Conservation (phyloP, 2,888 invertebrate genomes). For the Mantis religiosa region DNA sequence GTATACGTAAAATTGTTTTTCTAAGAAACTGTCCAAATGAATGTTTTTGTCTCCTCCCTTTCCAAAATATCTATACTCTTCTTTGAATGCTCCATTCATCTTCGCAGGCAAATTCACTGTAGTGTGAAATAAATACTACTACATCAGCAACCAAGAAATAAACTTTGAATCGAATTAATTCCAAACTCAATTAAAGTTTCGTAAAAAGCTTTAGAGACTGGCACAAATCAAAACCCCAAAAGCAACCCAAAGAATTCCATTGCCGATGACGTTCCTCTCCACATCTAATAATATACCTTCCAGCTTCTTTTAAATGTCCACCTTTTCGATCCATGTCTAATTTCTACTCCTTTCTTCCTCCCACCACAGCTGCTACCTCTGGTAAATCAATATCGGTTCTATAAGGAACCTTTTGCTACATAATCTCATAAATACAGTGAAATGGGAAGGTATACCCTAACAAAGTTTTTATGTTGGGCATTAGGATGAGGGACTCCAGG, state of each 20-base stretch:
- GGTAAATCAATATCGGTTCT: not conserved
- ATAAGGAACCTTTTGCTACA: not conserved
- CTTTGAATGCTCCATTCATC: too few species aligned
- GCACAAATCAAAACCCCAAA: not conserved
- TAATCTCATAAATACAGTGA: conserved; percentile 16
- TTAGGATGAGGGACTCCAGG: not conserved
- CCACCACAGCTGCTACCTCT: not conserved
- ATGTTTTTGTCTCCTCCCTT: too few species aligned
- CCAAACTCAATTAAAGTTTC: not conserved
- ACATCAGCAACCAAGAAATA: not conserved
- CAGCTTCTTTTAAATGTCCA: not conserved
- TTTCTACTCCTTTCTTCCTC: not conserved
- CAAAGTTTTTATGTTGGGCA: conserved; percentile 9
- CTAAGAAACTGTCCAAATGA: too few species aligned
- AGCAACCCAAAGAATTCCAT: not conserved
- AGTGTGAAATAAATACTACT: not conserved
- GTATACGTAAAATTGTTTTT: too few species aligned
- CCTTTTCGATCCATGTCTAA: not conserved
- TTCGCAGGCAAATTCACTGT: too few species aligned
- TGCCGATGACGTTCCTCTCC: not conserved
- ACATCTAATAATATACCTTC: not conserved
- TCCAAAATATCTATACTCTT: too few species aligned
- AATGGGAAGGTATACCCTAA: not conserved
- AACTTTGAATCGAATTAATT: not conserved
- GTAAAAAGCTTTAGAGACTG: not conserved